Base-by-base conservation (phyloP, 2,888 invertebrate species). In the Harpalus rufipes region DNA sequence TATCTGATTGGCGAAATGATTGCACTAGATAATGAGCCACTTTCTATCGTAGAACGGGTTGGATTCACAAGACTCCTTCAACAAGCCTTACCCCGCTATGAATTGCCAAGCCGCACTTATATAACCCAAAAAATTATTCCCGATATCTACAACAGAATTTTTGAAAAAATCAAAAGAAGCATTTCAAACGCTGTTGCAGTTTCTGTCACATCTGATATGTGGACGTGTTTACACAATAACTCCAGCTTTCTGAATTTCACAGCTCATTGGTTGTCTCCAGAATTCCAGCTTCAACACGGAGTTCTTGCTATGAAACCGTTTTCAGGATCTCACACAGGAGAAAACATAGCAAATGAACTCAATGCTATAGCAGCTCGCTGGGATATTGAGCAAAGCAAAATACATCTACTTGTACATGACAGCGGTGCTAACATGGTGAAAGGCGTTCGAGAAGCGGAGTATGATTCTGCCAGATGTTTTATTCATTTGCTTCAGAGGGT, bases 1-100 rank as follows among this genome's bases (percentile, higher is more conserved):
- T 88, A 89, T 86, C 87, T 88, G 84, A 88, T 89, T 74, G 88
- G 87, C 18, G 90, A 89, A 89, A 89, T 89, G 88, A 89, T 89
- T 87, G 89, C 88, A 21, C 8, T 89, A 83, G 89, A 89, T 61
- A 89, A 89, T 86, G 86, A 89, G 81, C 88, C 89, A 44, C 85
- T 89, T 3, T 86, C 86, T 25, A 85, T 89, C n/a, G 88, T 89
- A 74, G 88, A 89, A 86, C 80, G 85, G 39, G 82, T 86, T 16
- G 89, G 89, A 7, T 89, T 88, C 85, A 86, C 78, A 6, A 87
- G 88, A 65, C 87, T 88, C 41, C 8, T 88, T 44, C 63, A 86
- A 85, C 68, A 87, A 84, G 87, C 87, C 12, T 58, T 88, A 86
- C 87, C 87, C 14, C 85, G 85, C 41, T 88, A 88, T 86, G 74